These are phyloP conservation scores for Cyrtodaria siliqua DNA, from an alignment of 2,888 invertebrate species.

Conservation along the genomic window DNA sequence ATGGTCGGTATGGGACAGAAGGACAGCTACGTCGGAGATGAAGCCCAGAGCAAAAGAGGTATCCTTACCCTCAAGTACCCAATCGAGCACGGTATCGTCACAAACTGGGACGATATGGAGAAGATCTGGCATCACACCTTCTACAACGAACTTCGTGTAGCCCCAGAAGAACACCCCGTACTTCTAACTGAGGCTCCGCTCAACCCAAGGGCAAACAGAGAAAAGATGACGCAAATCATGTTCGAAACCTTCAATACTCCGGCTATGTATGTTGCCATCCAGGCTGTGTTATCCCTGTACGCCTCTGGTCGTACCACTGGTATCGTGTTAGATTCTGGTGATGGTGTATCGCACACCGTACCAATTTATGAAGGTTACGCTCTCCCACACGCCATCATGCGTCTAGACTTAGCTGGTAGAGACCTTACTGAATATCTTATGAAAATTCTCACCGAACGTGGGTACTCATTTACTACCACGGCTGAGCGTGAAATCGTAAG, in stretches of 20 bases:
- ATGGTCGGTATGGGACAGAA: constrained; percentile 81
- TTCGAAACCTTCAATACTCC: constrained; percentile 89
- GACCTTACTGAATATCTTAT: constrained; percentile 17
- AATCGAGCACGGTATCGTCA: constrained; percentile 82
- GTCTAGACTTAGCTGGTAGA: constrained; percentile 78
- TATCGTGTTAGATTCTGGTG: constrained; percentile 96
- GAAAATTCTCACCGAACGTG: constrained; percentile 61
- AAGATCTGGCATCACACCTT: constrained; percentile 85
- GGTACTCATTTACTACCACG: constrained; percentile 78
- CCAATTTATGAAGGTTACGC: constrained; percentile 89
- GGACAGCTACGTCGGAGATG: constrained; percentile 82
- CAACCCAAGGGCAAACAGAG: constrained; percentile 98
- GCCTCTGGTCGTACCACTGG: constrained; percentile 98
- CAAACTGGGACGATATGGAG: constrained; percentile 84
- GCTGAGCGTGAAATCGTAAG: constrained; percentile 75
- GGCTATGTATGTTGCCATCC: constrained; percentile 97
- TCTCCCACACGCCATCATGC: constrained; percentile 81
- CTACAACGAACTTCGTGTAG: constrained; percentile 91
- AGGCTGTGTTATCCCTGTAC: constrained; percentile 96
- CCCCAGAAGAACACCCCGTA: constrained; percentile 97
- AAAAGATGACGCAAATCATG: constrained; percentile 93
- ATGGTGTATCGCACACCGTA: constrained; percentile 96
- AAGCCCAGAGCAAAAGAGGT: constrained; percentile 83
- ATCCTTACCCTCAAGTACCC: constrained; percentile 82
- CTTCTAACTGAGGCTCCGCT: constrained; percentile 92